Conservation (phyloP, 1,140 invertebrate genomes). For the Streblospio benedicti region DNA sequence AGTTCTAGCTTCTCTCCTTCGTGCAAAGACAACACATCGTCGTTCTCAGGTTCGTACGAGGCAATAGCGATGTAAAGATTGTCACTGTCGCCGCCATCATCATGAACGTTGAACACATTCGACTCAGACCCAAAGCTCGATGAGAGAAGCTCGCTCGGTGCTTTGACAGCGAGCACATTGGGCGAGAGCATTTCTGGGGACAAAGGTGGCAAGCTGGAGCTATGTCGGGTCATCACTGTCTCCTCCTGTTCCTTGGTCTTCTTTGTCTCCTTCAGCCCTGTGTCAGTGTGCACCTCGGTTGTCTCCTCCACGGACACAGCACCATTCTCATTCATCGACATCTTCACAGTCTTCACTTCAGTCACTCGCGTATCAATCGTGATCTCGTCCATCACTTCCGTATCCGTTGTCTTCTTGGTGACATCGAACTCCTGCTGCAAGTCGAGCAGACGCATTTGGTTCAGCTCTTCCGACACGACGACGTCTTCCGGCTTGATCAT, state of each 20-base stretch:
- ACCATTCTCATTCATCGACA: constrained; percentile 13
- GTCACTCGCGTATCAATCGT: constrained; percentile 16
- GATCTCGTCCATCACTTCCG: constrained; percentile 14
- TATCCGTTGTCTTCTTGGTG: constrained; percentile 7
- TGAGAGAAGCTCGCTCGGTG: not conserved
- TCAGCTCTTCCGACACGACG: no score
- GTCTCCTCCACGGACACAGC: constrained; percentile 12
- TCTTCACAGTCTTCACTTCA: constrained; percentile 11
- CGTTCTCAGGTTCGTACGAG: constrained; percentile 18
- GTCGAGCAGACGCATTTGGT: not conserved
- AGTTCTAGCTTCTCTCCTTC: constrained; percentile 17
- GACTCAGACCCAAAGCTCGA: no score
- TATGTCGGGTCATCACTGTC: constrained; percentile 11
- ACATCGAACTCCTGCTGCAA: constrained; percentile 10
- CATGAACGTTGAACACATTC: no score
- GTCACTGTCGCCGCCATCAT: not conserved
- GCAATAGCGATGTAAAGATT: constrained; percentile 9
- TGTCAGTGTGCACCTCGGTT: constrained; percentile 15
- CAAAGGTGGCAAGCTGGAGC: no score
- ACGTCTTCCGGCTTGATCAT: not conserved
- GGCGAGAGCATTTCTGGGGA: no score
- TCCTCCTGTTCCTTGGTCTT: constrained; percentile 16
- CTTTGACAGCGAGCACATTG: not conserved
- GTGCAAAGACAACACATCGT: constrained; percentile 19
- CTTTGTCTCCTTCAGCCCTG: constrained; percentile 13